Base-by-base conservation (phyloP, 2,113 vertebrate genomes). In the Prinia subflava region DNA sequence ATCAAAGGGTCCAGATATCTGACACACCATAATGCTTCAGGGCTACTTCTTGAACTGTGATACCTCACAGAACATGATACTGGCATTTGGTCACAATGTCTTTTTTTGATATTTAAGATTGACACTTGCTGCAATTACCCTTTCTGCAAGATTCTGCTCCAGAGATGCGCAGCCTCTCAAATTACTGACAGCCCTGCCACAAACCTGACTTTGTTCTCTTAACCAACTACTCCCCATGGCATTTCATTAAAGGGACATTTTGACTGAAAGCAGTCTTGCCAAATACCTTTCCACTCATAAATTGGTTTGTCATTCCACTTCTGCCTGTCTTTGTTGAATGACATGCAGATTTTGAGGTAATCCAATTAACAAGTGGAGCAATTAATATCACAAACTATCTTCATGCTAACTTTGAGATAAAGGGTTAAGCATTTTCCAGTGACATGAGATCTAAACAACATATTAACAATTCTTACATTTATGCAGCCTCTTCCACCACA, bases 181-280 rank as follows among this genome's bases (percentile, higher is more conserved):
- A 96, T 98, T 97, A 97, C 97, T 87, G 94, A 91, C 95, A 96
- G 87, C 92, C 76, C 79, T 89, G 56, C 94, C 94, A 97, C 97
- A 97, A 97, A 95, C 88, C 96, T 95, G 92, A 97, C 97, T 98
- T 98, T 98, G 98, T 98, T 97, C 97, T 96, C 87, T 83, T 88
- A 94, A 92, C 89, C 93, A 97, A 90, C 95, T 97, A 86, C 91
- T 97, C 96, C 97, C 96, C 71, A 46, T 97, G 88, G 96, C 94
- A 96, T 96, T 97, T 96, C 97, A 96, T 97, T 97, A 96, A 96
- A 96, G 94, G 85, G 75, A 42, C 93, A 97, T 96, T 95, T 97
- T 96, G 96, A 95, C 89, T 67, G 93, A 97, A 92, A 97, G 92
- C 94, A 93, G 82, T 82, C 89, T 81, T 88, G 89, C 93, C 95